A percentile compares a stretch with the other conserved stretches of the same genome.
phyloP scores from a whole-genome alignment of 1,140 invertebrate genomes.

The Brachionus plicatilis region DNA sequence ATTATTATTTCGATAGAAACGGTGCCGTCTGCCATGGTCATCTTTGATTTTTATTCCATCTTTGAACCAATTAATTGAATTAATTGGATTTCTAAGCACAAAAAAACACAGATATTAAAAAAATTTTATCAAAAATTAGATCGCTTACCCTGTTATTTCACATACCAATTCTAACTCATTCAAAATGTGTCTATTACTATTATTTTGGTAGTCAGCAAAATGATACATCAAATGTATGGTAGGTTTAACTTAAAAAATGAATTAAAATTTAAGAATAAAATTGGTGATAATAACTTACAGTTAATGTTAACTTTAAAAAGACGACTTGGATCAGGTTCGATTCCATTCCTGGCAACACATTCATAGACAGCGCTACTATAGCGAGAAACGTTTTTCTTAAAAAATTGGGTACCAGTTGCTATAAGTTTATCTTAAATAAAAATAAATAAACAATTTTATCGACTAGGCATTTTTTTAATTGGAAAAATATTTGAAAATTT shows the following conservation, averaged over 20 bases:
- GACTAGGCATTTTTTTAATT: background rate
- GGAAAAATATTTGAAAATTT: background rate
- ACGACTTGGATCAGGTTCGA: conserved; percentile 22
- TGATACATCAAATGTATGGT: conserved; percentile 27
- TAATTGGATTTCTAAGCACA: conserved; percentile 30
- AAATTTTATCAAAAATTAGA: background rate
- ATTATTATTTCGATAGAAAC: background rate
- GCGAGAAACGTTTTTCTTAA: background rate
- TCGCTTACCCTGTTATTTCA: background rate
- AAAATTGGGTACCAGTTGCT: background rate
- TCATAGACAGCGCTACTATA: background rate
- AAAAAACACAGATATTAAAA: background rate
- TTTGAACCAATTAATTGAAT: conserved; percentile 36
- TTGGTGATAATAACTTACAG: background rate
- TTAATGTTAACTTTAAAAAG: conserved; percentile 38
- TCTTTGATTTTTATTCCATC: conserved; percentile 32
- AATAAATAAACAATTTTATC: background rate
- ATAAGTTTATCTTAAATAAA: conserved; percentile 18
- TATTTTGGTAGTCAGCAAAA: background rate
- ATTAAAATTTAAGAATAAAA: background rate
- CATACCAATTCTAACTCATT: conserved; percentile 25
- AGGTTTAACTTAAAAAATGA: conserved; percentile 11
- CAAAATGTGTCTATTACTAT: background rate
- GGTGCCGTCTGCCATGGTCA: background rate
- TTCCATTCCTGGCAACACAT: conserved; percentile 38